Base-by-base conservation (phyloP, 2,888 invertebrate genomes). In the Orthosia incerta region DNA sequence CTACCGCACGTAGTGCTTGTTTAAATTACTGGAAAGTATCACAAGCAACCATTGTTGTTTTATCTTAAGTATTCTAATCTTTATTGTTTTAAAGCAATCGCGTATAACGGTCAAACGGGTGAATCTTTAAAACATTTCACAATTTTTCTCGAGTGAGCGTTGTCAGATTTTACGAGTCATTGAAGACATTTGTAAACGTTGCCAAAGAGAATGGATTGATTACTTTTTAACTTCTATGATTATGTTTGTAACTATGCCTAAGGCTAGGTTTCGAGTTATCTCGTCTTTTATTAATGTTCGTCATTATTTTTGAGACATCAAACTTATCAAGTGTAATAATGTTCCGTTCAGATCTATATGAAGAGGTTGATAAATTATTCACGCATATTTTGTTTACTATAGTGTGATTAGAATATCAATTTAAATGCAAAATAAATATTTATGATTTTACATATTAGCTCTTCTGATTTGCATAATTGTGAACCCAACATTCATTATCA, bases 171-270 rank as follows among this genome's bases (percentile, higher is more conserved):
- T 93, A 95, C 93, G 91, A 94, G 93, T 95, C 93, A 95, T 94
- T 94, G 94, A 94, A 95, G 92, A 93, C 91, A 93, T 94, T 94
- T 94, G 93, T 94, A 91, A 92, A 92, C 87, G 93, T 95, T 95
- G 91, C 92, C 92, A 92, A 95, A 95, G 93, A 94, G 94, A 94
- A 94, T 92, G 93, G 94, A 96, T 95, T 95, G 94, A 95, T 96
- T 94, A 94, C 95, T 95, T 96, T 95, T 95, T 95, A 95, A 96
- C 93, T 94, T 95, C 92, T 92, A 92, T 92, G 94, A 95, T 94
- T 94, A 95, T 93, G 92, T 90, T 92, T 87, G 91, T 90, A 92
- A 89, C 89, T 83, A 90, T 86, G 94, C 94, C 95, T 92, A 83
- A 82, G 94, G 95, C 94, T 89, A 89, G 86, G 86, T 89, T 88